Base-by-base conservation (phyloP, 2,797 vertebrate species). In the Lerista edwardsae region DNA sequence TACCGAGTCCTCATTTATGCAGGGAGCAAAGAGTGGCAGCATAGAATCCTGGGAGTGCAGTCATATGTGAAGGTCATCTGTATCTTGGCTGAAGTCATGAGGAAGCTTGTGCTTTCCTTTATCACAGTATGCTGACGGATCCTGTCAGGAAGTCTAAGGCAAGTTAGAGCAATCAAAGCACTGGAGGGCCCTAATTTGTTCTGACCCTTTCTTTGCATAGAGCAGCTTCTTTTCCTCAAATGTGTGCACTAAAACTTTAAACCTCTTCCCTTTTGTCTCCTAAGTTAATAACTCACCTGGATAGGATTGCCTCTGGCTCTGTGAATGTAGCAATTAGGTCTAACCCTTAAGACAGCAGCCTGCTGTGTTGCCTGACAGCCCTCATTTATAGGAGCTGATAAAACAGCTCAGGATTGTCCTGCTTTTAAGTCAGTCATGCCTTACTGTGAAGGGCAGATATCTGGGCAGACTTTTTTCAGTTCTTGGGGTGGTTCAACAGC, bases 261-360 rank as follows among this genome's bases (percentile, higher is more conserved):
- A 62, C 41, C 41, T 39, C 87, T 41, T 83, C 72, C 69, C 62
- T 80, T 77, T 87, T 95, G 89, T 90, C 84, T 85, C 75, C 83
- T 75, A 78, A 80, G 89, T 55, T 94, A 94, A 94, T 93, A 92
- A 87, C 81, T 94, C 88, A 92, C 93, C 94, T 93, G 94, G 92
- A 90, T 88, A 79, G 84, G 84, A 86, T 87, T 94, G 94, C 93
- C 8, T 61, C 86, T 72, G 88, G 90, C 91, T 93, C 90, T 94
- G 90, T 92, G 90, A 84, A 91, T 90, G 91, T 6, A 79, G 92
- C 92, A 93, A 93, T 95, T 95, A 96, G 92, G 76, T 85, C 69
- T 90, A 86, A 89, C 91, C 91, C 81, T 34, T 73, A 87, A 93
- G 91, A 88, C 90, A 91, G 85, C 25, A 0, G 51, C 71, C 84